These are phyloP conservation scores for Agonopterix heracliana DNA, from an alignment of 2,888 invertebrate genomes.

Conservation along the genomic window DNA sequence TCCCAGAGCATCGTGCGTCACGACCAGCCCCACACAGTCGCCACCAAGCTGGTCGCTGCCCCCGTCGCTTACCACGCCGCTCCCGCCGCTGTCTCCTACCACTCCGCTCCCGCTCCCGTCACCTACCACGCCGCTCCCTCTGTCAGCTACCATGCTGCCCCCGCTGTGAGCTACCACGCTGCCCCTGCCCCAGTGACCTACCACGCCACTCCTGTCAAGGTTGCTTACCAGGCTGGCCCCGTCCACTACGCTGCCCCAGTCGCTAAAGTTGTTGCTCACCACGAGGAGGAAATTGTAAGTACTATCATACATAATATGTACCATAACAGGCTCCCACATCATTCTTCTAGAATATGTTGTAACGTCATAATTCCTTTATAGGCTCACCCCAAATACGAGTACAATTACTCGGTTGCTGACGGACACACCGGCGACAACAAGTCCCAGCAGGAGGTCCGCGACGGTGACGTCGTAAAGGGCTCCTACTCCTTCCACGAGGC, in stretches of 20 bases:
- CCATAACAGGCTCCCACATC: background rate
- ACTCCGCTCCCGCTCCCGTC: slow-evolving; percentile 21
- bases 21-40: slow-evolving; percentile 36
- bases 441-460: slow-evolving; percentile 69
- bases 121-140: slow-evolving; percentile 35
- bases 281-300: slow-evolving; percentile 22
- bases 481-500: slow-evolving; percentile 73
- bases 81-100: slow-evolving; percentile 21
- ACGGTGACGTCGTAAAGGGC: slow-evolving; percentile 74
- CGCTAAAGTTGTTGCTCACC: slow-evolving; percentile 27
- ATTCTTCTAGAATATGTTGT: background rate
- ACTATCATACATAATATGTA: slow-evolving; percentile 2
- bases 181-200: slow-evolving; percentile 30
- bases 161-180: slow-evolving; percentile 21
- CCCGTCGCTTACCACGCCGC: slow-evolving; percentile 18
- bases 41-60: slow-evolving; percentile 16
- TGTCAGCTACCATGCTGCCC: slow-evolving; percentile 36
- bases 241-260: slow-evolving; percentile 40
- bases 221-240: slow-evolving; percentile 35
- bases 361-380: slow-evolving; percentile 13
- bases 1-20: slow-evolving; percentile 49
- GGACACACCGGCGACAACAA: slow-evolving; percentile 76
- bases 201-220: slow-evolving; percentile 40
- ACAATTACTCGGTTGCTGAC: slow-evolving; percentile 74
- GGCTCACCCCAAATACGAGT: slow-evolving; percentile 68